These are phyloP conservation scores for Salmo trutta DNA, from an alignment of 2,797 vertebrate genomes.

Conservation along the genomic window DNA sequence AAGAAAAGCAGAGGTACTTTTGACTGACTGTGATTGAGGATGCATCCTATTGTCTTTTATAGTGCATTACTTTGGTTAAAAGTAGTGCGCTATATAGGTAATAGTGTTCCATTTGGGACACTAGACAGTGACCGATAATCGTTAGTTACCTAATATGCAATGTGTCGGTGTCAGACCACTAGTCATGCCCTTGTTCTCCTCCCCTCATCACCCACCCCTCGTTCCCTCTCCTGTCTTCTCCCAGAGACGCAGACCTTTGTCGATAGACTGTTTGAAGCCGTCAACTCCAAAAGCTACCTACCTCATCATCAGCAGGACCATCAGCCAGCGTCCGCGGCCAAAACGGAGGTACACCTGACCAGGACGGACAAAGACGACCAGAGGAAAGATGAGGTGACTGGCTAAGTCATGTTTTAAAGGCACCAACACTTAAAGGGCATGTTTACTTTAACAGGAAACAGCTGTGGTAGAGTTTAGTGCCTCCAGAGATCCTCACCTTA, in stretches of 20 bases:
- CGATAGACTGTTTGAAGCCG: slow-evolving; percentile 96
- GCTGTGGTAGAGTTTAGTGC: neutral
- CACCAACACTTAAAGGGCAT: neutral
- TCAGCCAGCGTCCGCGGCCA: slow-evolving; percentile 77
- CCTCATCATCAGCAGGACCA: slow-evolving; percentile 82
- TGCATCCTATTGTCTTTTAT: neutral
- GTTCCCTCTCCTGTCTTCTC: slow-evolving; percentile 35
- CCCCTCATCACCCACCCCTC: neutral
- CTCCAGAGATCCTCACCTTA: too few species aligned
- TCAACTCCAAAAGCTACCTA: slow-evolving; percentile 95
- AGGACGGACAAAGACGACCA: slow-evolving; percentile 89
- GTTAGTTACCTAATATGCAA: neutral
- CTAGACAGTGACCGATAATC: neutral
- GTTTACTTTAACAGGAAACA: neutral
- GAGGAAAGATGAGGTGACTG: slow-evolving; percentile 90
- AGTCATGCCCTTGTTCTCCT: neutral
- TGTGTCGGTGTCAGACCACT: neutral
- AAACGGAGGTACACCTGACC: slow-evolving; percentile 79
- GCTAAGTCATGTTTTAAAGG: neutral
- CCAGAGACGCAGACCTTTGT: slow-evolving; percentile 97
- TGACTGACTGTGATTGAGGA: neutral
- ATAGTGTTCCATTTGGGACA: neutral
- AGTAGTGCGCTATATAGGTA: neutral
- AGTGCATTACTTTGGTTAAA: too few species aligned
- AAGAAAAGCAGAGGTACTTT: neutral